These are phyloP conservation scores for Meandrusa payeni DNA, from an alignment of 2,888 invertebrate genomes.

Conservation along the genomic window DNA sequence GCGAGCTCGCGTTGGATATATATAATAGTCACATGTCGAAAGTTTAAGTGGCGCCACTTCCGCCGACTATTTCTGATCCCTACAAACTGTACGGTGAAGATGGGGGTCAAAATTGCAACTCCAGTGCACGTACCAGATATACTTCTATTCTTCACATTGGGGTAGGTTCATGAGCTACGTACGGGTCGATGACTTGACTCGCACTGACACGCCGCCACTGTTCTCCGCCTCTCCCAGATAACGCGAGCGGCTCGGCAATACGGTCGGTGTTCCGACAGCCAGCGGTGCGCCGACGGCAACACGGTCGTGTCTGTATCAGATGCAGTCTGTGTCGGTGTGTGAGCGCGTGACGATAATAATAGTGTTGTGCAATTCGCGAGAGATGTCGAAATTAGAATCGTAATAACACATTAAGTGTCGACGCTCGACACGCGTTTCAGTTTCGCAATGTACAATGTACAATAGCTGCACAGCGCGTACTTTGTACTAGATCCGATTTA, in stretches of 20 bases:
- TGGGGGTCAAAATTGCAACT: slow-evolving; percentile 38
- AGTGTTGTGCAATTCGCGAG: slow-evolving; percentile 67
- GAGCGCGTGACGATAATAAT: slow-evolving; percentile 55
- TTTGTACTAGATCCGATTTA: slow-evolving; percentile 22
- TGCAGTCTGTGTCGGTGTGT: slow-evolving; percentile 51
- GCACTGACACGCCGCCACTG: too few species aligned
- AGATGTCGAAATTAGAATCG: slow-evolving; percentile 50
- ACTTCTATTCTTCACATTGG: slow-evolving; percentile 65
- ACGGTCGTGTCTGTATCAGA: slow-evolving; percentile 52
- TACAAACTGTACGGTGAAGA: slow-evolving; percentile 35
- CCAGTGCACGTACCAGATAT: slow-evolving; percentile 35
- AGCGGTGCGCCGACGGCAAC: too few species aligned
- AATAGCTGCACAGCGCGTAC: slow-evolving; percentile 31
- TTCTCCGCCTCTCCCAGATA: too few species aligned
- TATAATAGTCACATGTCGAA: slow-evolving; percentile 11
- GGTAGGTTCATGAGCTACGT: slow-evolving; percentile 68
- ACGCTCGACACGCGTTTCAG: slow-evolving; percentile 10
- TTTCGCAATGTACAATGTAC: slow-evolving; percentile 19
- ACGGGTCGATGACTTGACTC: slow-evolving; percentile 67
- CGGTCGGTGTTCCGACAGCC: too few species aligned
- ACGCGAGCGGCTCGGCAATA: too few species aligned
- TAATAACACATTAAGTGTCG: slow-evolving; percentile 38
- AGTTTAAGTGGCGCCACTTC: slow-evolving; percentile 8
- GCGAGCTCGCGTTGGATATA: slow-evolving; percentile 2
- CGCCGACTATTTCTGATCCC: slow-evolving; percentile 18